phyloP scores from a whole-genome alignment of 1,140 invertebrate genomes.

The Ceratina australensis region DNA sequence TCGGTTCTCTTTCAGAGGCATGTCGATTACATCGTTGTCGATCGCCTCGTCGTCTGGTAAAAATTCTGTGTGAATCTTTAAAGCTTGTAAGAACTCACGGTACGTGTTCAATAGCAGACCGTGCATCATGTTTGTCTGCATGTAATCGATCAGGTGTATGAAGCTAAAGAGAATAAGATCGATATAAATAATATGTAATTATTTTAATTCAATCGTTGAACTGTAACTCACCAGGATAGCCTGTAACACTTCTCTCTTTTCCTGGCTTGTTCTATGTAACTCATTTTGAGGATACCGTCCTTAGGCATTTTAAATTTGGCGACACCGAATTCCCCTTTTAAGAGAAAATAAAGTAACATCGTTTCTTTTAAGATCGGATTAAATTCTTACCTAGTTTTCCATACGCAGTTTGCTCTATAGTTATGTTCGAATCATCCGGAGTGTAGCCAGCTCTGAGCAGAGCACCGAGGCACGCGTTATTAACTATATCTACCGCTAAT shows the following conservation, averaged over 20 bases:
- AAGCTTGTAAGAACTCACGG: constrained; percentile 80
- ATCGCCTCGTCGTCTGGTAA: constrained; percentile 78
- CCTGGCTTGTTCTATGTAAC: constrained; percentile 90
- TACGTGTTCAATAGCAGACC: constrained; percentile 84
- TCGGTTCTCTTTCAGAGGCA: constrained; percentile 35
- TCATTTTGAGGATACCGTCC: constrained; percentile 82
- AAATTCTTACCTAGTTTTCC: constrained; percentile 58
- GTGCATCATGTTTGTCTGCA: constrained; percentile 85
- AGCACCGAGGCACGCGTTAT: constrained; percentile 85
- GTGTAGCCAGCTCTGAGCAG: constrained; percentile 87
- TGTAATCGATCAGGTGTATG: constrained; percentile 87
- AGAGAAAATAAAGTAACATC: neutral
- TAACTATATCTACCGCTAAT: constrained; percentile 83
- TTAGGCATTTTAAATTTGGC: constrained; percentile 69
- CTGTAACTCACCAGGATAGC: constrained; percentile 82
- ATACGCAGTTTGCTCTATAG: constrained; percentile 70
- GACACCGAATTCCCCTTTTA: constrained; percentile 42
- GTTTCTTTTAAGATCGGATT: no score
- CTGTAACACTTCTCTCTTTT: constrained; percentile 88
- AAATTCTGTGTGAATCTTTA: constrained; percentile 82
- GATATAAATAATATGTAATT: no score
- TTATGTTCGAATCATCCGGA: constrained; percentile 83
- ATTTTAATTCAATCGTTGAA: neutral
- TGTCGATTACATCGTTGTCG: constrained; percentile 52
- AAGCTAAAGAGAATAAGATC: constrained; percentile 80